Conservation (phyloP, 2,797 vertebrate genomes). For the Melanotaenia pygmaea region DNA sequence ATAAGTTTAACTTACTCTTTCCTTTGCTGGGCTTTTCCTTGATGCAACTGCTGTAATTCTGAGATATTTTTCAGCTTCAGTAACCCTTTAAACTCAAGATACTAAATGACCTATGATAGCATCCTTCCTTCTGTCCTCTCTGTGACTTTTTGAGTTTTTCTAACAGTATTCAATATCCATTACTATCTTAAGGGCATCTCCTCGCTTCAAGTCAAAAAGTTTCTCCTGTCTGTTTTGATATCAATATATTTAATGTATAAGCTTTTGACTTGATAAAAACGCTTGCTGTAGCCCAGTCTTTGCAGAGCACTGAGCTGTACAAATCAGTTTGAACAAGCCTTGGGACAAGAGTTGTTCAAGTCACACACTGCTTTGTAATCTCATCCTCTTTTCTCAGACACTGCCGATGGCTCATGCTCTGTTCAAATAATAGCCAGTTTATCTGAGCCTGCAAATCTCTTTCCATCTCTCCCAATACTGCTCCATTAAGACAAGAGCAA, state of each 20-base stretch:
- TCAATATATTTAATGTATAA: conserved; percentile 31
- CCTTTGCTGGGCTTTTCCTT: conserved; percentile 45
- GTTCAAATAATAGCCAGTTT: conserved; percentile 65
- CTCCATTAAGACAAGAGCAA: conserved; percentile 36
- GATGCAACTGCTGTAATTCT: conserved; percentile 43
- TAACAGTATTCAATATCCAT: conserved; percentile 11
- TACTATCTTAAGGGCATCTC: background rate
- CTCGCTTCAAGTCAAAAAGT: conserved; percentile 12
- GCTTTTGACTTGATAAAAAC: conserved; percentile 51
- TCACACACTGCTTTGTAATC: conserved; percentile 62
- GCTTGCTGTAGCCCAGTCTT: conserved; percentile 36
- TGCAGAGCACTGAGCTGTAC: conserved; percentile 36
- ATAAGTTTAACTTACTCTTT: conserved; percentile 47
- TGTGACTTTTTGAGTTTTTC: conserved; percentile 2
- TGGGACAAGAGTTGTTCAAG: conserved; percentile 65
- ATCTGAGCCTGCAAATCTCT: conserved; percentile 56
- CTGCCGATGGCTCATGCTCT: conserved; percentile 42
- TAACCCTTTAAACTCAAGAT: conserved; percentile 67
- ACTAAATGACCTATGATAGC: conserved; percentile 64
- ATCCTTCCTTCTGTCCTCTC: too few relatives aligned
- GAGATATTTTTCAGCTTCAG: conserved; percentile 50
- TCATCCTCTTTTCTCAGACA: conserved; percentile 52
- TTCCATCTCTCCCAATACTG: conserved; percentile 35
- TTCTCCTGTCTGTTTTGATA: conserved; percentile 22
- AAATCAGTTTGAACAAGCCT: conserved; percentile 67